Evolutionary conservation across 2,888 invertebrate species (phyloP).

Genomic region (Parasteatoda lunata): DNA sequence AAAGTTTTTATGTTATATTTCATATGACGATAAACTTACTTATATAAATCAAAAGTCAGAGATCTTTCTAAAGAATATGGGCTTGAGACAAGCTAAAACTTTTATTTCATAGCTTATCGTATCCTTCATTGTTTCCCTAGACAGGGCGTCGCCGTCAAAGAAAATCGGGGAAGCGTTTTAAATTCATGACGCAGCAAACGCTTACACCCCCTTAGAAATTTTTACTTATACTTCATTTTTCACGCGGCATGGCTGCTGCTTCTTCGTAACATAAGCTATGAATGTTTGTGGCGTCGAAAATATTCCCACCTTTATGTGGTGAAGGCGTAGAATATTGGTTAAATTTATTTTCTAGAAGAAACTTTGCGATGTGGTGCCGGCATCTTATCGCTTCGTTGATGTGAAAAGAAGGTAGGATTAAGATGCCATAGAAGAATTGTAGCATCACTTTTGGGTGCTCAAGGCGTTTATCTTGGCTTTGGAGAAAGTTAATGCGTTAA

Average conservation of each 20-base stretch:
- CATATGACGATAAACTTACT: no score
- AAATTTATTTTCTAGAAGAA: constrained; percentile 50
- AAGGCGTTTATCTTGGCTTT: constrained; percentile 23
- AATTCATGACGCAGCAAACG: constrained; percentile 2
- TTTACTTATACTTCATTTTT: not conserved
- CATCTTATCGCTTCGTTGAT: constrained; percentile 22
- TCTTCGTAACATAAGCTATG: not conserved
- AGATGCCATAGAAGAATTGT: constrained; percentile 44
- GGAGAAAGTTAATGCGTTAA: no score
- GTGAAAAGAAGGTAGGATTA: constrained; percentile 41
- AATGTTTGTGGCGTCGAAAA: not conserved
- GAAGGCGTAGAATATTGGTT: constrained; percentile 19
- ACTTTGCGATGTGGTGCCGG: not conserved
- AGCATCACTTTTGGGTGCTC: constrained; percentile 20
- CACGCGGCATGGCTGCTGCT: not conserved
- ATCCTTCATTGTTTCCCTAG: not conserved
- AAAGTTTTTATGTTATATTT: no score
- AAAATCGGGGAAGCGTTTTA: not conserved
- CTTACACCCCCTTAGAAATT: not conserved
- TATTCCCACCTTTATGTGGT: not conserved
- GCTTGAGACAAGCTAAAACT: not conserved
- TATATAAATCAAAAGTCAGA: no score
- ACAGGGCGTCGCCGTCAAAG: not conserved
- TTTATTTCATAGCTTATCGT: not conserved
- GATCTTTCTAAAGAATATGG: no score